A percentile compares a stretch with the other conserved stretches of the same genome.
Conservation (phyloP, 2,797 vertebrate species). For the Characodon lateralis region DNA sequence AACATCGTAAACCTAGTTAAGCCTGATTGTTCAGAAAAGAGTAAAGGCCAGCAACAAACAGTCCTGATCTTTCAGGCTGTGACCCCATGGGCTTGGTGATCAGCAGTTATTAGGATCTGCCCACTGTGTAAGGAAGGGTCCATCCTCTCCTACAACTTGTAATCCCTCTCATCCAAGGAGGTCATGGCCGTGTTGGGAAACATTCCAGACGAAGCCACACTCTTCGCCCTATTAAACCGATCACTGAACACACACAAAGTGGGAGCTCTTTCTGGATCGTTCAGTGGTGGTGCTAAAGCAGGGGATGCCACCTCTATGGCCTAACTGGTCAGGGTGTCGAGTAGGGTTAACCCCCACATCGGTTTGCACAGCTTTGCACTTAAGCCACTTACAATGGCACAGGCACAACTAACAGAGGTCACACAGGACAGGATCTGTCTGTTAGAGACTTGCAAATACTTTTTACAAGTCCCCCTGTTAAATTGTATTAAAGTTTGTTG, state of each 20-base stretch:
- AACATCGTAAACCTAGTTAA: slow-evolving; percentile 30
- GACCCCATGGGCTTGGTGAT: slow-evolving; percentile 39
- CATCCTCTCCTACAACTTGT: slow-evolving; percentile 56
- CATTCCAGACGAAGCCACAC: slow-evolving; percentile 61
- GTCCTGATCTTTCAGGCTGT: slow-evolving; percentile 12
- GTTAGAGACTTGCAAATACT: neutral
- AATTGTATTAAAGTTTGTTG: neutral
- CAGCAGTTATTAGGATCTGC: slow-evolving; percentile 45
- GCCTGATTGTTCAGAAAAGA: slow-evolving; percentile 26
- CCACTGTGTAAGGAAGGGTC: slow-evolving; percentile 31
- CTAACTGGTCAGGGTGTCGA: slow-evolving; percentile 25
- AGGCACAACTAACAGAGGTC: slow-evolving; percentile 26
- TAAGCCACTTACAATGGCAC: slow-evolving; percentile 18
- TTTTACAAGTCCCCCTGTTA: neutral
- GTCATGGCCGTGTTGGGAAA: slow-evolving; percentile 56
- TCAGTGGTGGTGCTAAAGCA: slow-evolving; percentile 27
- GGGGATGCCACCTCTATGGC: neutral
- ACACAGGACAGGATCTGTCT: slow-evolving; percentile 1
- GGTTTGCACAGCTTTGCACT: slow-evolving; percentile 34
- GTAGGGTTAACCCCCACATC: slow-evolving; percentile 30
- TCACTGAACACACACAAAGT: slow-evolving; percentile 63
- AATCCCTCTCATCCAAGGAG: slow-evolving; percentile 60
- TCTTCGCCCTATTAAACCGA: slow-evolving; percentile 60
- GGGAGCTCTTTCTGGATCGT: slow-evolving; percentile 31
- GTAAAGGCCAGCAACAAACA: slow-evolving; percentile 16